phyloP scores from a whole-genome alignment of 2,797 vertebrate genomes.

The Sebastes hubbsi region DNA sequence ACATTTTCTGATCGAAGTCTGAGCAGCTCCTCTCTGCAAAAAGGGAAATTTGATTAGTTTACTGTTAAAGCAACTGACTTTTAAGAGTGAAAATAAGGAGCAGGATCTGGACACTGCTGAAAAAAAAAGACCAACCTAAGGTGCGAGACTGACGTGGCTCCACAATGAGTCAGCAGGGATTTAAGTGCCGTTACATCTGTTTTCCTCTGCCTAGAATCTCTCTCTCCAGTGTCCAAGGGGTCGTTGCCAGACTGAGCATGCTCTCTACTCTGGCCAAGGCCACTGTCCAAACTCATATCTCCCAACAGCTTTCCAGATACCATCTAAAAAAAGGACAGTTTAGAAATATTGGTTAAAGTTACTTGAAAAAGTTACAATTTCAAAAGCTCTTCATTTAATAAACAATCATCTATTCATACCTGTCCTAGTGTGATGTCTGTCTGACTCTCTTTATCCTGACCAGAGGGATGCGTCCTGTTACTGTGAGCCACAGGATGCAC shows the following conservation, averaged over 20 bases:
- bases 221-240: constrained; percentile 26
- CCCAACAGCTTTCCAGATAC: constrained; percentile 25
- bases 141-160: constrained; percentile 72
- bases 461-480: constrained; percentile 1
- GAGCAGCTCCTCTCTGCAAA: constrained; percentile 74
- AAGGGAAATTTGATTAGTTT: background rate
- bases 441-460: constrained; percentile 58
- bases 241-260: constrained; percentile 32
- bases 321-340: constrained; percentile 30
- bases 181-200: constrained; percentile 68
- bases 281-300: constrained; percentile 35
- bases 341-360: background rate
- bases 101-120: background rate
- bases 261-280: constrained; percentile 51
- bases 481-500: background rate
- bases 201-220: constrained; percentile 24
- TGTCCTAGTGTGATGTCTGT: constrained; percentile 42
- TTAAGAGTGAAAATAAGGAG: background rate
- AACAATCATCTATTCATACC: constrained; percentile 58
- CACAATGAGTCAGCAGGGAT: constrained; percentile 79
- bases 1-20: constrained; percentile 72
- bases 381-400: background rate
- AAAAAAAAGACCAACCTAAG: constrained; percentile 81
- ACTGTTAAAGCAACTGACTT: background rate
- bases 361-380: background rate